Evolutionary conservation across 2,888 invertebrate species (phyloP).

Genomic region (Zygaena filipendulae): DNA sequence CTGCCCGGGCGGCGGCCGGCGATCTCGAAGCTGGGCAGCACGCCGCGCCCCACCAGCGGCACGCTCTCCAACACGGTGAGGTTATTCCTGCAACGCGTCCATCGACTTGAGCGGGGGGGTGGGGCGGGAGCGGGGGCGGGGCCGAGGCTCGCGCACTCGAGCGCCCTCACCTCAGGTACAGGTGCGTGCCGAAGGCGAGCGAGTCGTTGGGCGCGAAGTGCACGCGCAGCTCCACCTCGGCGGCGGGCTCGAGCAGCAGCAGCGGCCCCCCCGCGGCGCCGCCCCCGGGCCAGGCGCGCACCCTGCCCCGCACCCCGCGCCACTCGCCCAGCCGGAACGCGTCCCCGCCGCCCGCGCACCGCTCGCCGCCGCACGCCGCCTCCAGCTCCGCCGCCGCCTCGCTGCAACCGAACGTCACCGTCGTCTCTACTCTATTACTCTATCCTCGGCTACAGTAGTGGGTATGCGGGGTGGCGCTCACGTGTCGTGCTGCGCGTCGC

Average conservation of each 20-base stretch:
- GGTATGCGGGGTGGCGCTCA: slow-evolving; percentile 8
- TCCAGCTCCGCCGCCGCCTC: slow-evolving; percentile 16
- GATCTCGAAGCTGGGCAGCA: slow-evolving; percentile 87
- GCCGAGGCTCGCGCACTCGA: too few species aligned
- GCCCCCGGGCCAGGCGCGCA: slow-evolving; percentile 15
- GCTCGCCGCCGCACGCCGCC: slow-evolving; percentile 16
- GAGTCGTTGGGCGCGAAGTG: slow-evolving; percentile 53
- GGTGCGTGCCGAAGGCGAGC: slow-evolving; percentile 48
- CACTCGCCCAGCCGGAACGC: slow-evolving; percentile 32
- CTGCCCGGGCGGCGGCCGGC: slow-evolving; percentile 88
- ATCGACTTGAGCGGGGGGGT: too few species aligned
- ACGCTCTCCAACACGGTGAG: slow-evolving; percentile 91
- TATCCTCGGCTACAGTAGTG: slow-evolving; percentile 11
- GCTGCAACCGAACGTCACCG: slow-evolving; percentile 14
- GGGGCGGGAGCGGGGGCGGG: too few species aligned
- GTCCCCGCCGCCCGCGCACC: slow-evolving; percentile 18
- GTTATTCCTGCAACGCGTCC: slow-evolving; percentile 88
- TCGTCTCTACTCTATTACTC: neutral
- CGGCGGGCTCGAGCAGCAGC: slow-evolving; percentile 62
- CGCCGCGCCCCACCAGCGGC: slow-evolving; percentile 85
- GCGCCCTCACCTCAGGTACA: slow-evolving; percentile 58
- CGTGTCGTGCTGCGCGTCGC: slow-evolving; percentile 11
- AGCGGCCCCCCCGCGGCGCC: slow-evolving; percentile 8
- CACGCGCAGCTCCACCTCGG: slow-evolving; percentile 39
- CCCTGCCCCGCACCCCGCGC: slow-evolving; percentile 23